Percentiles rank a stretch among this genome's conserved stretches.
These are phyloP conservation scores for Pipistrellus nathusii DNA, from an alignment of 2,797 vertebrate species.

Conservation along the genomic window DNA sequence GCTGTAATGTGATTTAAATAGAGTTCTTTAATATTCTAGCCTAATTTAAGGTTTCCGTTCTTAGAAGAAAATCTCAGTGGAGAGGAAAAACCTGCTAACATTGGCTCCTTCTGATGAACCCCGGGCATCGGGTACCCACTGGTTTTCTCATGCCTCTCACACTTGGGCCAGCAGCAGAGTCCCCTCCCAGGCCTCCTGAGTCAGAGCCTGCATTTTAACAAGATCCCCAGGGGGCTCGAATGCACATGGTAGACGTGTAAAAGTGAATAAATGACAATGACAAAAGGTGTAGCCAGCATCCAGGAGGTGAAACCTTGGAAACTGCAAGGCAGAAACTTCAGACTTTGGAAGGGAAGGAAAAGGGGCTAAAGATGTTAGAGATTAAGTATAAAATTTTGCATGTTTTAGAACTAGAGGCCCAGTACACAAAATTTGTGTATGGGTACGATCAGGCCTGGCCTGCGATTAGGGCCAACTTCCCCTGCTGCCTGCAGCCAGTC, in stretches of 20 bases:
- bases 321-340: not conserved
- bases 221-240: not conserved
- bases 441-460: too few species aligned
- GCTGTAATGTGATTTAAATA: conserved; percentile 65
- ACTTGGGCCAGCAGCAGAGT: not conserved
- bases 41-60: conserved; percentile 62
- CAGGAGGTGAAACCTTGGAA: not conserved
- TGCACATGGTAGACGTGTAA: not conserved
- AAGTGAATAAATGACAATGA: not conserved
- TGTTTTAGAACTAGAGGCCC: not conserved
- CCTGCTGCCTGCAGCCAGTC: too few species aligned
- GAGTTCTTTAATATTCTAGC: conserved; percentile 66
- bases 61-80: conserved; percentile 13
- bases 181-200: not conserved
- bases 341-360: not conserved
- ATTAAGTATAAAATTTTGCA: not conserved
- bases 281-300: not conserved
- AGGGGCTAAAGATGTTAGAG: not conserved
- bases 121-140: too few species aligned
- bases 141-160: not conserved
- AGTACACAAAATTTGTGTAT: too few species aligned
- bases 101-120: not conserved
- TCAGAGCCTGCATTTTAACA: not conserved
- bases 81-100: not conserved
- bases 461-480: too few species aligned